Percentiles rank a stretch among this genome's conserved stretches.
These are phyloP conservation scores for Tribolium freemani DNA, from an alignment of 2,888 invertebrate species.

Conservation along the genomic window DNA sequence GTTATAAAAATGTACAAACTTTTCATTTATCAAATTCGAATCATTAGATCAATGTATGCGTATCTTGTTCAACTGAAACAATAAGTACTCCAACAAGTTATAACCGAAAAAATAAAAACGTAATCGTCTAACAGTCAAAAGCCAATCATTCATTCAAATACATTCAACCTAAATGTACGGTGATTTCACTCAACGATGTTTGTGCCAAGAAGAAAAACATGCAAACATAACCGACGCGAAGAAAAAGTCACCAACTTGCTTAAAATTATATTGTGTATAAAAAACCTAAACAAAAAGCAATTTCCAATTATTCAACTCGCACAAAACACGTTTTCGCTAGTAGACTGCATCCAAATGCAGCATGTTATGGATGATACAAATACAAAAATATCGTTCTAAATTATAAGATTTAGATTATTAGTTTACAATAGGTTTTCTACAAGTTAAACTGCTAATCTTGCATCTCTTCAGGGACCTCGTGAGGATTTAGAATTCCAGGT, in stretches of 20 bases:
- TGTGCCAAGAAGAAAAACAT: slow-evolving; percentile 20
- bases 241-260: slow-evolving; percentile 16
- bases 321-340: slow-evolving; percentile 57
- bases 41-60: slow-evolving; percentile 31
- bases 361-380: slow-evolving; percentile 55
- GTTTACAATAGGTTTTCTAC: slow-evolving; percentile 43
- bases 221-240: neutral
- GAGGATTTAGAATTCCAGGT: slow-evolving; percentile 96
- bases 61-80: slow-evolving; percentile 20
- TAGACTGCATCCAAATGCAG: slow-evolving; percentile 39
- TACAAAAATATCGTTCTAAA: slow-evolving; percentile 65
- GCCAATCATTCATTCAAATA: slow-evolving; percentile 53
- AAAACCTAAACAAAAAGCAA: slow-evolving; percentile 35
- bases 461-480: slow-evolving; percentile 96
- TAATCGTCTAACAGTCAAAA: slow-evolving; percentile 42
- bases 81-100: slow-evolving; percentile 35
- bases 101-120: slow-evolving; percentile 29
- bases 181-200: slow-evolving; percentile 33
- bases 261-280: slow-evolving; percentile 39
- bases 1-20: slow-evolving; percentile 52
- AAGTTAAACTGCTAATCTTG: slow-evolving; percentile 77
- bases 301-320: slow-evolving; percentile 34
- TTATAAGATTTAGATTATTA: slow-evolving; percentile 57
- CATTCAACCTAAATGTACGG: slow-evolving; percentile 47
- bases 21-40: slow-evolving; percentile 44